Evolutionary conservation across 23 tunicate species (phyloP), one percentile per base, ranked within the genome.

Genomic region (Trididemnum clinides): DNA sequence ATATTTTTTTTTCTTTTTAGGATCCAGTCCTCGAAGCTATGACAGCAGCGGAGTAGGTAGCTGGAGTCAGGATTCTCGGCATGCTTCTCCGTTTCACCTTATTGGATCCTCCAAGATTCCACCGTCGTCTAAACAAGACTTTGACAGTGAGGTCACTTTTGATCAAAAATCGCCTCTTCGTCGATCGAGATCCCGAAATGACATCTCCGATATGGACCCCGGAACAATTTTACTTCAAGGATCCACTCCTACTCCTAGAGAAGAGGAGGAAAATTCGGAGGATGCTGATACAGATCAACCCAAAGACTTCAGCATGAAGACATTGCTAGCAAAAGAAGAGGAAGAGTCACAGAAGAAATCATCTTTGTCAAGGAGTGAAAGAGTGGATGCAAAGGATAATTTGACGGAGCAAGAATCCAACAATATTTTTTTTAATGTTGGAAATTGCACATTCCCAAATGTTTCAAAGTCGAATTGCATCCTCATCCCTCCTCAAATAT

Each of bases 11-110:
- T 34, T 57, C n/a, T 5, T 2, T 51, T 50, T 33, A 80, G 74
- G 28, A 23, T 33, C 76, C 12, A 92, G 91, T 50, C 98, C 92
- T 22, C 98, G 78, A 20, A 93, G 98, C 62, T 78, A 88, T 32
- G 90, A 79, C 65, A 93, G 98, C 69, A 93, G 98, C 36, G 98
- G 92, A 1, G 92, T 88, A 59, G 98, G 90, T 29, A 92, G 97
- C 71, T 92, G 97, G 97, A 66, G 72, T 71, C 83, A 72, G 39
- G 96, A 91, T 3, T 28, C 84, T 34, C 87, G 72, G 12, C 91
- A 65, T 12, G 44, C 77, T 26, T 93, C 98, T 28, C 98, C 98
- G 28, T 50, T 71, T 1, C 57, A 76, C 12, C 83, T 37, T 0
- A 33, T 44, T 5, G 28, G 27, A 38, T 25, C 66, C 31, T 30